Evolutionary conservation across 2,113 vertebrate genomes (phyloP).

Genomic region (Nycticryphes semicollaris): DNA sequence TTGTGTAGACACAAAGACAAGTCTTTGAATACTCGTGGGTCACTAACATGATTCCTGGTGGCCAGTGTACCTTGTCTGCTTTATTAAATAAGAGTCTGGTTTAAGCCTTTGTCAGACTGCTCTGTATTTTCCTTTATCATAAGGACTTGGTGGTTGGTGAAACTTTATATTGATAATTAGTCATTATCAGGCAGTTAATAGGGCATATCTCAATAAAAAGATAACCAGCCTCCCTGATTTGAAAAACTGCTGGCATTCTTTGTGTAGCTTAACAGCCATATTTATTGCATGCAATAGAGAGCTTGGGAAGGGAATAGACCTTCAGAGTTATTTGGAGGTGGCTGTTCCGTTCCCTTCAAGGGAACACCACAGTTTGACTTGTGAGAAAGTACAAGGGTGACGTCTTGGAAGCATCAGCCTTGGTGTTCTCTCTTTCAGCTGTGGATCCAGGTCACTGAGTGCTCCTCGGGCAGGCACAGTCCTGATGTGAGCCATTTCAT

Average conservation of each 20-base stretch:
- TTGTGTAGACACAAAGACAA: not conserved
- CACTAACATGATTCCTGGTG: not conserved
- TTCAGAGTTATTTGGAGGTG: not conserved
- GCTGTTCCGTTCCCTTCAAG: not conserved
- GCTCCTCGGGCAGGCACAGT: not conserved
- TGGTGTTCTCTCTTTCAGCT: not conserved
- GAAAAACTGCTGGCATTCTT: not conserved
- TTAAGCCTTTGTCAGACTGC: not conserved
- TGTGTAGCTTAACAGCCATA: not conserved
- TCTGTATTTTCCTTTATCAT: not conserved
- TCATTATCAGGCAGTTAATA: not conserved
- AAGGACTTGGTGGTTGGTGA: not conserved
- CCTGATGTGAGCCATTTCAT: not conserved
- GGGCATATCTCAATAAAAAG: not conserved
- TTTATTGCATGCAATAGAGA: not conserved
- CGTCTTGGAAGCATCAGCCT: not conserved
- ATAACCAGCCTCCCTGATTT: not conserved
- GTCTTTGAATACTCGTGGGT: fast-evolving
- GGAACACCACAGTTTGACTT: not conserved
- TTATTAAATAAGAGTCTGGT: not conserved
- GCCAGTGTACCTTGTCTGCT: not conserved
- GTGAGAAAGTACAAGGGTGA: not conserved
- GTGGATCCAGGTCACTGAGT: not conserved
- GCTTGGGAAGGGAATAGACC: not conserved
- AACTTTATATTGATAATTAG: not conserved